phyloP scores from a whole-genome alignment of 2,113 vertebrate genomes.

The Eudorcas thomsonii region DNA sequence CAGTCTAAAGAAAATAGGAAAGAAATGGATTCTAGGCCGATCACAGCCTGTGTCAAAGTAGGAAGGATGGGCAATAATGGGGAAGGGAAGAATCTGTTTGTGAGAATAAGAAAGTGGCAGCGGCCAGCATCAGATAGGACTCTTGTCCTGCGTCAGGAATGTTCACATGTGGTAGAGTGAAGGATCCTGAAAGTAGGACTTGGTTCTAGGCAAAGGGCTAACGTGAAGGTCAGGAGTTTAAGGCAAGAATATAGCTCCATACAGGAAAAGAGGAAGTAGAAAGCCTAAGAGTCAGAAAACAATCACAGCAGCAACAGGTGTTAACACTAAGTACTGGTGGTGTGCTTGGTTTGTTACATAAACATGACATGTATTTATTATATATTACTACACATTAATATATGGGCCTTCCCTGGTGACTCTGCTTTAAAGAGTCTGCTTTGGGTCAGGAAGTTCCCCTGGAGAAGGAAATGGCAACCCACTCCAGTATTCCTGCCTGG shows the following conservation, averaged over 20 bases:
- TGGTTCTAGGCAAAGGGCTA: neutral
- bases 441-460: neutral
- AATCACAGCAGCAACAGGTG: neutral
- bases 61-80: neutral
- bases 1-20: neutral
- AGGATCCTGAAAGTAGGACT: neutral
- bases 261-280: neutral
- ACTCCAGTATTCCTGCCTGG: neutral
- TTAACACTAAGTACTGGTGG: neutral
- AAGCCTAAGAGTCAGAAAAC: neutral
- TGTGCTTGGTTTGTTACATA: neutral
- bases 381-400: neutral
- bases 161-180: neutral
- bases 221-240: neutral
- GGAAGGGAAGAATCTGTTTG: neutral
- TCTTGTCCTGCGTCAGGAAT: neutral
- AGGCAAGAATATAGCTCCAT: neutral
- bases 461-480: neutral
- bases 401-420: neutral
- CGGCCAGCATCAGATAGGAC: neutral
- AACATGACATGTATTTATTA: neutral
- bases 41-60: neutral
- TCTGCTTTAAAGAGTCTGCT: accelerated
- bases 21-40: neutral
- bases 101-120: neutral